A percentile compares a stretch with the other conserved stretches of the same genome.
Conservation (phyloP, 2,888 invertebrate species). For the Acrocera orbiculus region DNA sequence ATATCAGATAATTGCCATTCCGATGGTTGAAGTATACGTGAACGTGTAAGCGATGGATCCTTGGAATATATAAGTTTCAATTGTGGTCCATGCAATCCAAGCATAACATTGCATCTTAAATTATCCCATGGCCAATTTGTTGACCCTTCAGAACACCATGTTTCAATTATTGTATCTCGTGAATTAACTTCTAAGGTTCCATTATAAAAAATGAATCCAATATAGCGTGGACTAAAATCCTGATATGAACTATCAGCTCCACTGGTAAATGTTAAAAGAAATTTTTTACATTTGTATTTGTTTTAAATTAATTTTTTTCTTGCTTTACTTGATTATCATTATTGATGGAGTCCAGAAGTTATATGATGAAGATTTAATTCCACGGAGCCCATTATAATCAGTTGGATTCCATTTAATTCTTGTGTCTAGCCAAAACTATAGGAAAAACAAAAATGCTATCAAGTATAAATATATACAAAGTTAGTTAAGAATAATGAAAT, state of each 20-base stretch:
- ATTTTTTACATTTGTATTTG: no score
- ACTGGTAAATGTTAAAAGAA: background rate
- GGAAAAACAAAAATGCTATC: constrained; percentile 10
- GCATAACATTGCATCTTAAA: constrained; percentile 19
- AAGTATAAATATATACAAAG: no score
- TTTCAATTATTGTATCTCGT: constrained; percentile 8
- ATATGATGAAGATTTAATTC: constrained; percentile 9
- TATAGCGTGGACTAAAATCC: constrained; percentile 1
- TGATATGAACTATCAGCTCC: constrained; percentile 4
- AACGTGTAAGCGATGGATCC: background rate
- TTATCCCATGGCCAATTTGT: constrained; percentile 26
- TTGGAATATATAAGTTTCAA: constrained; percentile 4
- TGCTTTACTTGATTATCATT: no score
- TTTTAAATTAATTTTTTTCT: no score
- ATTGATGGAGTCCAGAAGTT: background rate
- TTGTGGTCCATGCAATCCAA: constrained; percentile 13
- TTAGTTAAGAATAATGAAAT: no score
- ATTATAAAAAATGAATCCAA: constrained; percentile 2
- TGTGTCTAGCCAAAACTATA: constrained; percentile 44
- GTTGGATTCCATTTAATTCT: constrained; percentile 42
- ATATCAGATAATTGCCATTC: constrained; percentile 6
- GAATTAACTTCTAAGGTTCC: constrained; percentile 1
- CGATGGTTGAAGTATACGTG: background rate
- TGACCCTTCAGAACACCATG: constrained; percentile 23
- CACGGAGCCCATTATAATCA: constrained; percentile 35